Conservation (phyloP, 1,140 invertebrate species). For the Calephelis nemesis region DNA sequence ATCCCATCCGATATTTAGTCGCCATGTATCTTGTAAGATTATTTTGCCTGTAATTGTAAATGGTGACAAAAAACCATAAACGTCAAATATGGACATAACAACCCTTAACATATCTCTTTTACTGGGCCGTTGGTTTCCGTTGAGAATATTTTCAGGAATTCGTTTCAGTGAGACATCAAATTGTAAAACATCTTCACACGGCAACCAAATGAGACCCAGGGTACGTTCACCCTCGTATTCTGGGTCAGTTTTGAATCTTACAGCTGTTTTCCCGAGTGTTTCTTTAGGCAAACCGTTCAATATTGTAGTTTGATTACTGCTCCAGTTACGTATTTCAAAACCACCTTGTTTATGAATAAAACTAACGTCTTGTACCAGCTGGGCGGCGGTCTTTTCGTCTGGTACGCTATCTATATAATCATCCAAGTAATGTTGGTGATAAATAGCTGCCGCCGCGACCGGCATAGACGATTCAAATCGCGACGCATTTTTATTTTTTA, state of each 20-base stretch:
- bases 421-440: constrained; percentile 51
- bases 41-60: constrained; percentile 39
- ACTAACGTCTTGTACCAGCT: constrained; percentile 34
- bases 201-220: constrained; percentile 36
- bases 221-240: constrained; percentile 29
- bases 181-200: constrained; percentile 28
- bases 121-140: constrained; percentile 32
- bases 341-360: constrained; percentile 42
- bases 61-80: constrained; percentile 55
- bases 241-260: constrained; percentile 24
- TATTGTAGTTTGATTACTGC: constrained; percentile 25
- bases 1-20: constrained; percentile 54
- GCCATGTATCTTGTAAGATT: constrained; percentile 58
- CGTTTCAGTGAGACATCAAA: constrained; percentile 32
- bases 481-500: constrained; percentile 46
- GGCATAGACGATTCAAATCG: constrained; percentile 33
- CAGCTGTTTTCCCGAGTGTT: constrained; percentile 16
- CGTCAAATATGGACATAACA: constrained; percentile 57
- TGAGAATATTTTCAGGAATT: constrained; percentile 30
- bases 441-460: constrained; percentile 36
- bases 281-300: constrained; percentile 28
- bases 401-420: constrained; percentile 50
- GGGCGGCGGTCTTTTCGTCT: constrained; percentile 31
- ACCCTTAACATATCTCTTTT: constrained; percentile 32
- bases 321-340: constrained; percentile 38